These are phyloP conservation scores for Amblyteles armatorius DNA, from an alignment of 2,888 invertebrate species.

Conservation along the genomic window DNA sequence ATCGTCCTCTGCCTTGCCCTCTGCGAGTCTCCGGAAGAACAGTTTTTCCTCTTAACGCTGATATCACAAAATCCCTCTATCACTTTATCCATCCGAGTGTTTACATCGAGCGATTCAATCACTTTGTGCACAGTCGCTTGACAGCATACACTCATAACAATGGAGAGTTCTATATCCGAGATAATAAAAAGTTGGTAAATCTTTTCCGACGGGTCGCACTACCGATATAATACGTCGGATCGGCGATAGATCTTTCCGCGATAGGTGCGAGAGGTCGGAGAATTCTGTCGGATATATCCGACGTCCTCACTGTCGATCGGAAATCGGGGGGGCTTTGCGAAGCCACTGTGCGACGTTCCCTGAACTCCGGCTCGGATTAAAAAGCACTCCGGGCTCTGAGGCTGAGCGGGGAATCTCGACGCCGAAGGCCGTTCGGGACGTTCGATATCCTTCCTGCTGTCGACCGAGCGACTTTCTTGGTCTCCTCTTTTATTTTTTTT, in stretches of 20 bases:
- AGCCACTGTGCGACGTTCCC: slow-evolving; percentile 52
- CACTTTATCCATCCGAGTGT: neutral
- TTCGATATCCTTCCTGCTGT: slow-evolving; percentile 62
- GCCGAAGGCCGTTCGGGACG: slow-evolving; percentile 47
- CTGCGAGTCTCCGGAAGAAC: too few relatives aligned
- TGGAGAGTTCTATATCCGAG: neutral
- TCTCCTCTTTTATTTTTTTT: slow-evolving; percentile 46
- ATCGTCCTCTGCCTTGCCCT: too few relatives aligned
- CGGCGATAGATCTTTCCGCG: neutral
- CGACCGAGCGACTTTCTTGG: slow-evolving; percentile 60
- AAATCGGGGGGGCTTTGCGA: slow-evolving; percentile 58
- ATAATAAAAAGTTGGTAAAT: slow-evolving; percentile 13
- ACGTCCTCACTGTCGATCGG: slow-evolving; percentile 48
- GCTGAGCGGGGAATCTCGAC: slow-evolving; percentile 50
- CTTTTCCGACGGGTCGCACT: slow-evolving; percentile 25
- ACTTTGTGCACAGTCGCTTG: slow-evolving; percentile 16
- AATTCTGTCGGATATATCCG: slow-evolving; percentile 12
- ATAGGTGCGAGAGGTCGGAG: neutral
- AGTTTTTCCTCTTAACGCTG: neutral
- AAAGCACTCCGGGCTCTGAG: slow-evolving; percentile 61
- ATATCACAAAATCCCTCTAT: neutral
- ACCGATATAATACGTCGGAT: neutral
- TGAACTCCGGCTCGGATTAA: slow-evolving; percentile 61
- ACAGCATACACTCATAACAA: neutral
- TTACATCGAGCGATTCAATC: slow-evolving; percentile 36